Evolutionary conservation across 2,888 invertebrate genomes (phyloP).

Genomic region (Andrena praecox): DNA sequence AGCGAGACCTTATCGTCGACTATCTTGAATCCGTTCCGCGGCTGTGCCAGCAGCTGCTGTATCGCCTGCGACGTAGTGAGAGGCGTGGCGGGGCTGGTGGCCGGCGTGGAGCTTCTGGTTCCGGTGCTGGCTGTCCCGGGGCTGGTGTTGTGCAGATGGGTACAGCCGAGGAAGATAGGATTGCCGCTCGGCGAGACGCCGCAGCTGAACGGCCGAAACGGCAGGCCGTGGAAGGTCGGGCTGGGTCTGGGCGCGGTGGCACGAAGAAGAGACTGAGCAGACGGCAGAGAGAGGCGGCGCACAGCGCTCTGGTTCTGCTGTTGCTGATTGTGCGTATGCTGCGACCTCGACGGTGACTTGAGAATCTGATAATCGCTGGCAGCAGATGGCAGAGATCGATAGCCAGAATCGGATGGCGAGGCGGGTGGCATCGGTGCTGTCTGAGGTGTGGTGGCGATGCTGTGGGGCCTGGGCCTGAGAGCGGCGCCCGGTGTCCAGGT

Average conservation of each 20-base stretch:
- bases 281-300: slow-evolving; percentile 87
- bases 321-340: slow-evolving; percentile 79
- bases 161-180: slow-evolving; percentile 85
- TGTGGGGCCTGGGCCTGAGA: slow-evolving; percentile 81
- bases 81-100: slow-evolving; percentile 80
- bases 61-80: slow-evolving; percentile 89
- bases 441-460: slow-evolving; percentile 81
- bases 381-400: slow-evolving; percentile 87
- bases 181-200: slow-evolving; percentile 84
- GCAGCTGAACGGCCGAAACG: slow-evolving; percentile 84
- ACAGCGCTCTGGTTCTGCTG: slow-evolving; percentile 86
- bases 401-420: slow-evolving; percentile 86
- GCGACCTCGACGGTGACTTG: slow-evolving; percentile 83
- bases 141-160: slow-evolving; percentile 85
- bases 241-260: slow-evolving; percentile 87
- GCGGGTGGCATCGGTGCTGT: slow-evolving; percentile 78
- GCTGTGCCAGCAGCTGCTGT: slow-evolving; percentile 89
- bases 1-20: slow-evolving; percentile 92
- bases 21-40: slow-evolving; percentile 91
- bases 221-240: slow-evolving; percentile 88
- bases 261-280: slow-evolving; percentile 85
- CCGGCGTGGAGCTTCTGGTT: slow-evolving; percentile 79
- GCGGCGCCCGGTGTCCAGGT: slow-evolving; percentile 80
- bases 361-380: slow-evolving; percentile 88
- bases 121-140: slow-evolving; percentile 73